phyloP scores from a whole-genome alignment of 2,888 invertebrate species.

The Lasioglossum figueresi region DNA sequence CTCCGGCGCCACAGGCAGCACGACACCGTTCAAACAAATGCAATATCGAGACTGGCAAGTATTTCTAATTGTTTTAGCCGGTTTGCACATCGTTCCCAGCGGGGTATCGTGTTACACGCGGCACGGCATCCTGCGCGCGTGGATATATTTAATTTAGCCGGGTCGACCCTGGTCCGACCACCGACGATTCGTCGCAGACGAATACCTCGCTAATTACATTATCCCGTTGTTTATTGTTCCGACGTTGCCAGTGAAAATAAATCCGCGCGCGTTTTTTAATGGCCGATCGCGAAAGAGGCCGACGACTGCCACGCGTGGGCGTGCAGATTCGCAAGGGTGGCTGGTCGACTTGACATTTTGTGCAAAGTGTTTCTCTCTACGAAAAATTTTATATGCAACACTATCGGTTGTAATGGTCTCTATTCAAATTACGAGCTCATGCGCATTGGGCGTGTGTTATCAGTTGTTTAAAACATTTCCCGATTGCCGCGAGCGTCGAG shows the following conservation, averaged over 20 bases:
- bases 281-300: neutral
- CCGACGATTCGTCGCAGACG: conserved; percentile 6
- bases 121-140: conserved; percentile 7
- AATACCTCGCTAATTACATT: conserved; percentile 40
- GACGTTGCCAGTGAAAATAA: conserved; percentile 35
- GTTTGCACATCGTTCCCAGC: conserved; percentile 15
- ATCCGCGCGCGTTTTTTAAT: neutral
- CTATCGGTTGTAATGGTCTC: neutral
- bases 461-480: neutral
- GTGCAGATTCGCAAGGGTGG: neutral
- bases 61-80: conserved; percentile 30
- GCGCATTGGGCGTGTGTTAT: neutral
- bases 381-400: neutral
- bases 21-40: neutral
- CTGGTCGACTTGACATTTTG: neutral
- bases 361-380: neutral
- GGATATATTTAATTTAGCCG: conserved; percentile 44
- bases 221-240: conserved; percentile 41
- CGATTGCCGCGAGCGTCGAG: conserved; percentile 2
- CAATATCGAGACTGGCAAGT: neutral
- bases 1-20: neutral
- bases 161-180: neutral
- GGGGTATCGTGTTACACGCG: conserved; percentile 35
- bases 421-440: neutral
- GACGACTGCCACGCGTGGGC: neutral